Conservation (phyloP, 2,888 invertebrate genomes). For the Nomada goodeniana region DNA sequence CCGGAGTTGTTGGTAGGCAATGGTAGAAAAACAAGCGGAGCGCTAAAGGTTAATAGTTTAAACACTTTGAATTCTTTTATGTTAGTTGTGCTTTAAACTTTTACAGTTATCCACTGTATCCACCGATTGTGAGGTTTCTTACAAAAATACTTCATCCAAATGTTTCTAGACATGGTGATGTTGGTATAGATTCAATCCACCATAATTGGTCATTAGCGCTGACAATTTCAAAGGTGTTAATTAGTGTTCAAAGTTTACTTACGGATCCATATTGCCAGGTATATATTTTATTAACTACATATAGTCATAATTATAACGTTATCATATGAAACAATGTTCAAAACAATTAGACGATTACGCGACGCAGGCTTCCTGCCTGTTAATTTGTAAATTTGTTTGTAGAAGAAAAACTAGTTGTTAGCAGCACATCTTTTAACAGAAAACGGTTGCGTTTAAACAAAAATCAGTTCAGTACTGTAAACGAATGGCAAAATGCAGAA, state of each 20-base stretch:
- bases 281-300: conserved; percentile 60
- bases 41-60: not conserved
- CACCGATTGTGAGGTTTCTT: conserved; percentile 95
- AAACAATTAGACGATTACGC: too few relatives aligned
- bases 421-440: too few relatives aligned
- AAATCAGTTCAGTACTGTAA: too few relatives aligned
- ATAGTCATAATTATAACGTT: not conserved
- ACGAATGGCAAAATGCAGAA: too few relatives aligned
- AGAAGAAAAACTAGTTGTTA: too few relatives aligned
- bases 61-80: not conserved
- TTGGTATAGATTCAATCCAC: conserved; percentile 97
- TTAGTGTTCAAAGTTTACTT: conserved; percentile 94
- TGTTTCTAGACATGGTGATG: conserved; percentile 97
- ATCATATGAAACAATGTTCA: not conserved
- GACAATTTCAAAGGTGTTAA: conserved; percentile 94
- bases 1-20: not conserved
- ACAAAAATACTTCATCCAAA: conserved; percentile 98
- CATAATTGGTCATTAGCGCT: conserved; percentile 98
- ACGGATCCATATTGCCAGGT: conserved; percentile 96
- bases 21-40: not conserved
- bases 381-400: too few relatives aligned
- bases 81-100: not conserved
- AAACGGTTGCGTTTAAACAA: too few relatives aligned
- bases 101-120: conserved; percentile 93
- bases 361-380: too few relatives aligned